Base-by-base conservation (phyloP, 2,888 invertebrate genomes). In the Amaurobius ferox region DNA sequence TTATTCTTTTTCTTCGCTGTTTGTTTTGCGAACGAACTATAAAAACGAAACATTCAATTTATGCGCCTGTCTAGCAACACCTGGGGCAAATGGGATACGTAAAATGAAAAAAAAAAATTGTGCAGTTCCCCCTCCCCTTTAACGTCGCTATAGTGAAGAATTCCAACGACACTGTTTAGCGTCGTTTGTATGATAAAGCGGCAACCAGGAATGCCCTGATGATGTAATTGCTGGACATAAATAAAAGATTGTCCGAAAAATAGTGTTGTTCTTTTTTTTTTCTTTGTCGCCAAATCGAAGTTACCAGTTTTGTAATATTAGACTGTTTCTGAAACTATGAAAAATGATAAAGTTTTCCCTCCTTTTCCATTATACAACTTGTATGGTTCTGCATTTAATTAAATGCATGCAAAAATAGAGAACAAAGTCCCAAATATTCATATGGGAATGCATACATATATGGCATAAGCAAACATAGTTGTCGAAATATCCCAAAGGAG, bases 101-200 rank as follows among this genome's bases (percentile, higher is more conserved):
- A 55, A 55, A 55, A 55, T 55, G 55, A 55, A 55, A 55, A 55
- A 23, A 55, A 55, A 55, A 55, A 55, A 55, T 48, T 48, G 32
- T 3, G 26, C 23, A 11, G 23, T 66, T 79, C 62, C 71, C 30
- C 68, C 39, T 44, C 19, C 26, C 13, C 35, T 61, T 61, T 81
- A 70, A 55, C 7, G 13, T 16, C 16, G 55, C 23, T 23, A 55
- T 23, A 23, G 55, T 23, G 16, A 5, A 19, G 55, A 55, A 85
- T 77, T 68, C 78, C 62, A 79, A 86, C 44, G 83, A 85, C 76
- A 64, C 39, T 64, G 76, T 83, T 83, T 77, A 78, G 77, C 85
- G 85, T 79, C 79, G 73, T 86, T 86, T 86, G 85, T 86, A 79
- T 86, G 85, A 86, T 86, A 86, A 86, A 86, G 73, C 68, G 72